Evolutionary conservation across 1,140 invertebrate species (phyloP).

Genomic region (Latrodectus geometricus): DNA sequence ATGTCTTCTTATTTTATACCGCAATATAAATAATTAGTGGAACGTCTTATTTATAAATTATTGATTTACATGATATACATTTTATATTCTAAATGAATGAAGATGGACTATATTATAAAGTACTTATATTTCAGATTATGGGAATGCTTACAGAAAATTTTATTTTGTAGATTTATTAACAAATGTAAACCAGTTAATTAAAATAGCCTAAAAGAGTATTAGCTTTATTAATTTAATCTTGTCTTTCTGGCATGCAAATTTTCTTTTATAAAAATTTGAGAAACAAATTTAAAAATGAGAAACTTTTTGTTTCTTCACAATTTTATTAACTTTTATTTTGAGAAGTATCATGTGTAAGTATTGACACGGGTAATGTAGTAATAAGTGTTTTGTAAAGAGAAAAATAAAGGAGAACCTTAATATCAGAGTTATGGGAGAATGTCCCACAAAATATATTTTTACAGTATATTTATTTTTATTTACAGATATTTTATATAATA

Average conservation of each 20-base stretch:
- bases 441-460: constrained; percentile 57
- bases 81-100: too few relatives aligned
- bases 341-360: not conserved
- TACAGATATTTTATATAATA: constrained; percentile 44
- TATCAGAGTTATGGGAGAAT: constrained; percentile 22
- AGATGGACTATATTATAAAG: too few relatives aligned
- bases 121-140: too few relatives aligned
- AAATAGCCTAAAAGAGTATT: not conserved
- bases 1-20: too few relatives aligned
- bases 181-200: constrained; percentile 1
- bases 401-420: not conserved
- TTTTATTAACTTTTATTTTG: not conserved
- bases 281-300: not conserved
- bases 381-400: not conserved
- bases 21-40: too few relatives aligned
- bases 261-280: too few relatives aligned
- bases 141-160: too few relatives aligned
- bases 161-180: not conserved
- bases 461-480: constrained; percentile 16
- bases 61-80: too few relatives aligned
- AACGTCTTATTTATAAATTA: too few relatives aligned
- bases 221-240: too few relatives aligned
- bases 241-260: too few relatives aligned
- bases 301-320: not conserved
- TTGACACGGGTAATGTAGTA: too few relatives aligned